phyloP scores from a whole-genome alignment of 53 echinoderm and acorn worm genomes.

The Echinometra lucunter region DNA sequence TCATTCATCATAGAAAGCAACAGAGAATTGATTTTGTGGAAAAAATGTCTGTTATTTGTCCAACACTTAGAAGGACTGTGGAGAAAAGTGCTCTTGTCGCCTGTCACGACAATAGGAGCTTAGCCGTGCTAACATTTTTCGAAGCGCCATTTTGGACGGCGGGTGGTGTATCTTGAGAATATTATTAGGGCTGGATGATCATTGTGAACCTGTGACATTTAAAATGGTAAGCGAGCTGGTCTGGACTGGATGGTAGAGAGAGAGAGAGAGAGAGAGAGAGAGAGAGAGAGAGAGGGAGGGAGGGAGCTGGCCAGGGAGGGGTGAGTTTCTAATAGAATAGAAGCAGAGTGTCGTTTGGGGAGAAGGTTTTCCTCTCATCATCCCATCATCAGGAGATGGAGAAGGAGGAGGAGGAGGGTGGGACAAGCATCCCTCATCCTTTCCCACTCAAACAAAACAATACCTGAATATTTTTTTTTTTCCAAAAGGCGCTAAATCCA shows the following conservation, averaged over 20 bases:
- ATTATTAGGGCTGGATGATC: not conserved
- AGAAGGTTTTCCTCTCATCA: not conserved
- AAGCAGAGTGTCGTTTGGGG: not conserved
- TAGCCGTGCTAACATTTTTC: not conserved
- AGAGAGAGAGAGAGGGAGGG: not conserved
- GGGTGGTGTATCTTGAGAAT: not conserved
- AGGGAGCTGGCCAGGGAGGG: not conserved
- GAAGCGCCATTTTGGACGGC: not conserved
- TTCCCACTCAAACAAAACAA: not conserved
- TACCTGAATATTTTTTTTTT: no score
- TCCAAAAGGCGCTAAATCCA: no score
- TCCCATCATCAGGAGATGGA: not conserved
- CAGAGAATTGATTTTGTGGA: not conserved
- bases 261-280: constrained; percentile 5
- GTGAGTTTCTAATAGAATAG: not conserved
- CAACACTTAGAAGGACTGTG: not conserved
- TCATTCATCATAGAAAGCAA: not conserved
- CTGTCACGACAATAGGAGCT: not conserved
- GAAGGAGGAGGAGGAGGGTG: not conserved
- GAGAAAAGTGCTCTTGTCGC: not conserved
- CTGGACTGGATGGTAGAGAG: not conserved
- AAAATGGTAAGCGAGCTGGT: not conserved
- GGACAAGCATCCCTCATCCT: not conserved
- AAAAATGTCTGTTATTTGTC: not conserved
- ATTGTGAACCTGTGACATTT: constrained; percentile 10